Base-by-base conservation (phyloP, 2,797 vertebrate genomes). In the Xenopus petersii region DNA sequence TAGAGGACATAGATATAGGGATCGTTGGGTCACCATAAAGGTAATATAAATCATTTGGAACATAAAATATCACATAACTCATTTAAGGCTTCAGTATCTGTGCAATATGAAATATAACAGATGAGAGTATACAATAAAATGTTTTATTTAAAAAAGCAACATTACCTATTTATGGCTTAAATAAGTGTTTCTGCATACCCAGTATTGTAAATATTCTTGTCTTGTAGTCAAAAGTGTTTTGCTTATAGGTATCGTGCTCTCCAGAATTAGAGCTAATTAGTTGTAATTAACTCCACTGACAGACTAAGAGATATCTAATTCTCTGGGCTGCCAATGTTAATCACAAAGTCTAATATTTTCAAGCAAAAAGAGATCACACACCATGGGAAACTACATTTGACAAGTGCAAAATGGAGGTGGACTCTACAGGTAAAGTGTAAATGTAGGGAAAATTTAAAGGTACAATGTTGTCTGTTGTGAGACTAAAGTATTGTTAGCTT, bases 231-330 rank as follows among this genome's bases (percentile, higher is more conserved):
- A 6, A 49, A 17, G 13, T 10, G 17, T 49, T 67, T 61, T 24
- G 16, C 61, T 60, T 49, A 21, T 62, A 56, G 60, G 49, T 69
- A 64, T 69, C 63, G 66, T 64, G 51, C 58, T 70, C 49, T 24
- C 11, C 12, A 70, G 61, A 69, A 64, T 75, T 64, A 47, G 26
- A 10, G 56, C 67, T 75, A 69, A 75, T 73, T 73, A 66, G 54
- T 60, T 67, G 59, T 75, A 70, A 75, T 75, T 64, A 75, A 70
- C 49, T 58, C 36, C 67, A 70, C 60, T 48, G 60, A 24, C 66
- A 67, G 49, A 48, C 24, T 58, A 64, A 48, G 46, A 42, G 48
- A 70, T 4, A 65, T 56, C 17, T 21, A 59, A 30, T 60, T 60
- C 58, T 59, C 26, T 12, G 70, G 61, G 47, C 61, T 71, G 47